Evolutionary conservation across 2,113 vertebrate species (phyloP).

Genomic region (Pyxicephalus adspersus): DNA sequence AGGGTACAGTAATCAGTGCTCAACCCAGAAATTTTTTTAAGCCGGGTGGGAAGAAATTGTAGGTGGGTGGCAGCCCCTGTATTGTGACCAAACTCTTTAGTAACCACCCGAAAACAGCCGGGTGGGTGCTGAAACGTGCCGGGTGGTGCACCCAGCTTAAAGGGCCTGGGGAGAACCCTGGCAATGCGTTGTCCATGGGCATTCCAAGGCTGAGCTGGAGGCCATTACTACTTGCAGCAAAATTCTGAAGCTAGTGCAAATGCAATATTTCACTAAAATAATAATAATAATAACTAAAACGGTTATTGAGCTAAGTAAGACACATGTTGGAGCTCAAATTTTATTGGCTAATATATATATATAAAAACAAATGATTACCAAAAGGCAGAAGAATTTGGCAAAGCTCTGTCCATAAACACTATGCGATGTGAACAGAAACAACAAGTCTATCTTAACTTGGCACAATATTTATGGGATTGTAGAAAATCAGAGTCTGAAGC

Average conservation of each 20-base stretch:
- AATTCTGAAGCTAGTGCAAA: slow-evolving; percentile 55
- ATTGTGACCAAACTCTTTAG: no score
- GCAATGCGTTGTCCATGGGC: slow-evolving; percentile 62
- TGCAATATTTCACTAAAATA: slow-evolving; percentile 71
- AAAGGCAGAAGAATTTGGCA: slow-evolving; percentile 70
- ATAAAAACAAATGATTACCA: slow-evolving; percentile 54
- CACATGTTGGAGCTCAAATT: slow-evolving; percentile 60
- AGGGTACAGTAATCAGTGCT: no score
- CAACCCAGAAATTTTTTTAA: no score
- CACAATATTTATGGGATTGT: slow-evolving; percentile 62
- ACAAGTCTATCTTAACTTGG: slow-evolving; percentile 64
- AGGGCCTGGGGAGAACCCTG: no score
- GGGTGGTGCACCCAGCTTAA: no score
- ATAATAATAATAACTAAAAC: no score
- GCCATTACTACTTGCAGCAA: no score
- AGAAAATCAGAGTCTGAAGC: slow-evolving; percentile 66
- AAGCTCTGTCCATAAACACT: slow-evolving; percentile 60
- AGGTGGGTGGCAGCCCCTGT: no score
- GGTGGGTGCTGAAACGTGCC: no score
- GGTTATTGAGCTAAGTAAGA: slow-evolving; percentile 58
- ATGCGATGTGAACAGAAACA: slow-evolving; percentile 62
- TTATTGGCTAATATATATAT: slow-evolving; percentile 70
- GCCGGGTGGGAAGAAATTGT: no score
- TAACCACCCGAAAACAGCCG: no score
- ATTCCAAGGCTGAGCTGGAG: no score